Percentiles rank a stretch among this genome's conserved stretches.
These are phyloP conservation scores for Hylyphantes graminicola DNA, from an alignment of 1,140 invertebrate genomes.

Conservation along the genomic window DNA sequence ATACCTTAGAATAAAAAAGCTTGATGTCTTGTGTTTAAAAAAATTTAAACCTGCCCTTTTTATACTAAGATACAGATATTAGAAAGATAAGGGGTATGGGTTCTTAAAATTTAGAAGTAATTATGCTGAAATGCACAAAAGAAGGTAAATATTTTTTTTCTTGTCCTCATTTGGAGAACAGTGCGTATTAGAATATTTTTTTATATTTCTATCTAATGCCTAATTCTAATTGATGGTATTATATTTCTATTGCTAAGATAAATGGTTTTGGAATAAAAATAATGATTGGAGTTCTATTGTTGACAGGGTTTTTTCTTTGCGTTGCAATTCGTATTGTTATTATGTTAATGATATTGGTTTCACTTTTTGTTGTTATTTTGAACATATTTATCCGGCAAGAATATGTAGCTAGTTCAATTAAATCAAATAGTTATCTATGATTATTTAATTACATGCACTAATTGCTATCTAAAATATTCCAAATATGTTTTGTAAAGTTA, in stretches of 20 bases:
- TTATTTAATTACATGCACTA: too few relatives aligned
- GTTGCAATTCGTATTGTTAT: neutral
- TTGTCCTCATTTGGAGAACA: neutral
- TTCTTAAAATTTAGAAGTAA: slow-evolving; percentile 43
- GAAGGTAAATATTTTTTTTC: too few relatives aligned
- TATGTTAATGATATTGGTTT: neutral
- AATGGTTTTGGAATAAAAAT: neutral
- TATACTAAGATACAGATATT: neutral
- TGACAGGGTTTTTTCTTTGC: neutral
- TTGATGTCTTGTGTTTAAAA: neutral
- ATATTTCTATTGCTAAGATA: slow-evolving; percentile 4
- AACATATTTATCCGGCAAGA: neutral
- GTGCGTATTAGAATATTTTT: too few relatives aligned
- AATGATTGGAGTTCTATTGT: too few relatives aligned
- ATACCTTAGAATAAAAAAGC: too few relatives aligned
- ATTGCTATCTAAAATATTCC: too few relatives aligned
- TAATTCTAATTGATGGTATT: slow-evolving; percentile 20
- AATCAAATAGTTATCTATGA: neutral
- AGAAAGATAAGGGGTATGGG: slow-evolving; percentile 8
- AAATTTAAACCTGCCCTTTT: too few relatives aligned
- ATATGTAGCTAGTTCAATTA: neutral
- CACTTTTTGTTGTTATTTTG: neutral
- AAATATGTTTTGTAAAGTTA: too few relatives aligned
- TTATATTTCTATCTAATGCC: neutral
- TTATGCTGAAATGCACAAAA: slow-evolving; percentile 21